phyloP scores from a whole-genome alignment of 2,797 vertebrate genomes.

The Petrocephalus sullivani region DNA sequence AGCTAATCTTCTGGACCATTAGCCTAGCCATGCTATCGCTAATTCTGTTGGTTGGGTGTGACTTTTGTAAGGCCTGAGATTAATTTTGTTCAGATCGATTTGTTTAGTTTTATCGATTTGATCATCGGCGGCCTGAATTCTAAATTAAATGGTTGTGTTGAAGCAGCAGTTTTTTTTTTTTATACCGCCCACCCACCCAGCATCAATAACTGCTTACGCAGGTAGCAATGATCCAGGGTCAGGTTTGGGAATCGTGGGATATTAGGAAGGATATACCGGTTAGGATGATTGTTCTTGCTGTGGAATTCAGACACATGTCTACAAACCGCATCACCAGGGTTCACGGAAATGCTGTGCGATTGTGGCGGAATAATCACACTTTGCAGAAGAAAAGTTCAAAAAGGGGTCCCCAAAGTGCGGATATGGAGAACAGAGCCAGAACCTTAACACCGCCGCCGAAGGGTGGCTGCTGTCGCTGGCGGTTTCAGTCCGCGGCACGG shows the following conservation, averaged over 20 bases:
- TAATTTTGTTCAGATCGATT: background rate
- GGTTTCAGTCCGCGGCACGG: background rate
- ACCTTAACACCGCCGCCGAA: background rate
- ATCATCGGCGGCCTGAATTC: background rate
- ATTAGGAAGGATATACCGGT: background rate
- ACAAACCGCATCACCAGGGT: background rate
- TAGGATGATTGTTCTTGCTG: background rate
- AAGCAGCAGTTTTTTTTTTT: background rate
- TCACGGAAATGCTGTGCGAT: background rate
- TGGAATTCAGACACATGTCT: background rate
- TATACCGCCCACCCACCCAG: background rate
- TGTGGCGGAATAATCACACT: background rate
- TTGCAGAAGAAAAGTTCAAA: background rate
- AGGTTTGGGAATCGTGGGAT: background rate
- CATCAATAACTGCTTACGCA: background rate
- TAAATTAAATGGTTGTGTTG: background rate
- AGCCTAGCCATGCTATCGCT: background rate
- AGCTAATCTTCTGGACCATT: background rate
- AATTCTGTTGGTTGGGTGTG: background rate
- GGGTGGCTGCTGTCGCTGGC: background rate
- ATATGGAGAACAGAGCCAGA: background rate
- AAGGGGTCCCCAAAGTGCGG: background rate
- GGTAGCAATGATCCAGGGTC: background rate
- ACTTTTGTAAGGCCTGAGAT: background rate
- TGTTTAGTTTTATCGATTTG: background rate